Evolutionary conservation across 2,888 invertebrate species (phyloP).

Genomic region (Melinaea menophilus): DNA sequence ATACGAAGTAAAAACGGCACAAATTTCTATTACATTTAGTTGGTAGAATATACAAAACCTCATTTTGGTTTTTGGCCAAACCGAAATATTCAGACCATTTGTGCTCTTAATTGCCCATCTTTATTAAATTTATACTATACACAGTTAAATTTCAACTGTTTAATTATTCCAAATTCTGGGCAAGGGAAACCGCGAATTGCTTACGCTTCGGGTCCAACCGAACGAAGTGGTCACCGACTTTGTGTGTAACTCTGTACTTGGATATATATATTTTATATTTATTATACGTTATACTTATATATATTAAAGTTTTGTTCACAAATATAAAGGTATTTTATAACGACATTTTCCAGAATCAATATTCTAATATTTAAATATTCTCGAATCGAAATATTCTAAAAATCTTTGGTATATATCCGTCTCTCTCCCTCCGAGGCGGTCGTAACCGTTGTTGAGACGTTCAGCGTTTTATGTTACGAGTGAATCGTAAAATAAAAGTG

Average conservation of each 20-base stretch:
- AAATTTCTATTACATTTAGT: conserved; percentile 7
- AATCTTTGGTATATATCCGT: conserved; percentile 36
- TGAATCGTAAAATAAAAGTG: conserved; percentile 76
- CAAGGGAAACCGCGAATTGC: conserved; percentile 58
- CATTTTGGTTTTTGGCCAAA: conserved; percentile 74
- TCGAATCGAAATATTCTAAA: conserved; percentile 32
- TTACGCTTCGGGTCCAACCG: conserved; percentile 24
- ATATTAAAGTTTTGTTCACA: conserved; percentile 6
- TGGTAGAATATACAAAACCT: conserved; percentile 37
- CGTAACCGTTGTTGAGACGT: conserved; percentile 73
- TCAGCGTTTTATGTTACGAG: conserved; percentile 74
- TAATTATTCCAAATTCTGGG: conserved; percentile 71
- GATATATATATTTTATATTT: conserved; percentile 16
- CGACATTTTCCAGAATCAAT: no score
- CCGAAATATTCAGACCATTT: conserved; percentile 67
- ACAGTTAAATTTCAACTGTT: conserved; percentile 74
- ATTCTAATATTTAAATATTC: no score
- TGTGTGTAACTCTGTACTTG: conserved; percentile 44
- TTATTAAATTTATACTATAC: conserved; percentile 74
- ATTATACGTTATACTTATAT: conserved; percentile 45
- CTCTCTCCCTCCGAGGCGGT: conserved; percentile 49
- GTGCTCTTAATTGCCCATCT: conserved; percentile 68
- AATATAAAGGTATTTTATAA: no score
- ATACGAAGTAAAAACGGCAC: neutral
- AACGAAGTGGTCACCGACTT: conserved; percentile 53